Base-by-base conservation (phyloP, 2,797 vertebrate species). In the Nannoperca obscura region DNA sequence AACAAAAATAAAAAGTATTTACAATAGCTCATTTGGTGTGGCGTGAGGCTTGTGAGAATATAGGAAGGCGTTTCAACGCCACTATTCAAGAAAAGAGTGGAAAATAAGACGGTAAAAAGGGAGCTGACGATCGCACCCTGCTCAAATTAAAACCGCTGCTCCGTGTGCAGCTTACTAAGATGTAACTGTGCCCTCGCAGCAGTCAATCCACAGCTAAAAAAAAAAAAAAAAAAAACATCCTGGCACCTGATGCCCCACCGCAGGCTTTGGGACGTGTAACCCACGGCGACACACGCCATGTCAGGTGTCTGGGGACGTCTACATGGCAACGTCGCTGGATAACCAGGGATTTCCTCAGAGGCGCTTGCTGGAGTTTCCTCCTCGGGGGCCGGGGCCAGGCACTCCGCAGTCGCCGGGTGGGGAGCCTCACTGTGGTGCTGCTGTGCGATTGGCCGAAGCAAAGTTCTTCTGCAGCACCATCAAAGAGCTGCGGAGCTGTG, bases 401-500 rank as follows among this genome's bases (percentile, higher is more conserved):
- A 20, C 7, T 68, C 38, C 64, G 22, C 15, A n/a, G 84, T 71
- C 67, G 2, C 36, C 58, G 72, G 73, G 81, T 47, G 71, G 24
- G 66, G 19, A 20, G 68, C 7, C 1, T 95, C 92, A 95, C 64
- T 91, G 79, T 2, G 69, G 81, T 5, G 71, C 72, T 20, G 81
- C 80, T 0, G 97, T 97, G 83, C 83, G 95, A 92, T 97, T 98
- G 83, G 95, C 93, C 44, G 93, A 83, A 46, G 97, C 96, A 86
- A 99, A 99, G 90, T 95, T 98, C 89, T 96, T 95, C 89, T 99
- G 98, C 64, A 99, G 96, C 89, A 96, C 88, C 86, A 97, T 76
- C 71, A 99, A 95, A 81, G 97, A 98, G 57, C 72, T 96, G 88
- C 97, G 98, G n/a, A 99, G 93, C 98, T 99, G 94, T 61, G 71